phyloP scores from a whole-genome alignment of 1,140 invertebrate genomes.

The Trypoxylus dichotomus region DNA sequence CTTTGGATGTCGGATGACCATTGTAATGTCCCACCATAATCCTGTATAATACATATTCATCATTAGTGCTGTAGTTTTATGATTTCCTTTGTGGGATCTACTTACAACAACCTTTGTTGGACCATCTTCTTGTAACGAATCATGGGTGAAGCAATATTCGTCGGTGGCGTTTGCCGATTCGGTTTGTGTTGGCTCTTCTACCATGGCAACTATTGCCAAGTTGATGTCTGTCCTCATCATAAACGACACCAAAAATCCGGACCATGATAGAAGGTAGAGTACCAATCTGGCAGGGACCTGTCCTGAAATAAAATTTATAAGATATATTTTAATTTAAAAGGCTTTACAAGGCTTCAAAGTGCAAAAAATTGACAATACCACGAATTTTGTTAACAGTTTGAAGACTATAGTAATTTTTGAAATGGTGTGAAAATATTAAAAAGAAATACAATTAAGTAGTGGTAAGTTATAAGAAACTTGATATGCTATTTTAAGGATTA shows the following conservation, averaged over 20 bases:
- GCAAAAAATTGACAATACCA: no score
- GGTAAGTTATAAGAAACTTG: no score
- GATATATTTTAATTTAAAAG: not conserved
- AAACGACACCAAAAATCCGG: constrained; percentile 72
- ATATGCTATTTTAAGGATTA: no score
- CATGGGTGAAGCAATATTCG: constrained; percentile 39
- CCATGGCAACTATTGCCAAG: constrained; percentile 71
- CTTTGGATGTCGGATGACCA: constrained; percentile 65
- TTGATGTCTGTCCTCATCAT: constrained; percentile 79
- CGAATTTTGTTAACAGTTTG: no score
- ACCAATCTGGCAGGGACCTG: constrained; percentile 65
- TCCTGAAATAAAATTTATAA: constrained; percentile 44
- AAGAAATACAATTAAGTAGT: no score
- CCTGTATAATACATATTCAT: constrained; percentile 37
- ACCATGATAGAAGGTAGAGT: constrained; percentile 71
- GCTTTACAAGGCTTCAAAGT: no score
- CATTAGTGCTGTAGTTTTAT: no score
- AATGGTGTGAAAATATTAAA: no score
- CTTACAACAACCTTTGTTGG: not conserved
- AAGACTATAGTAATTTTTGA: no score
- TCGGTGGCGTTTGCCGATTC: constrained; percentile 38
- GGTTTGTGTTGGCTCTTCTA: constrained; percentile 44
- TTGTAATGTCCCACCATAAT: constrained; percentile 60
- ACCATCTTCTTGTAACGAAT: not conserved
- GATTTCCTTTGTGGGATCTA: not conserved